Evolutionary conservation across 1,140 invertebrate genomes (phyloP).

Genomic region (Lineus longissimus): DNA sequence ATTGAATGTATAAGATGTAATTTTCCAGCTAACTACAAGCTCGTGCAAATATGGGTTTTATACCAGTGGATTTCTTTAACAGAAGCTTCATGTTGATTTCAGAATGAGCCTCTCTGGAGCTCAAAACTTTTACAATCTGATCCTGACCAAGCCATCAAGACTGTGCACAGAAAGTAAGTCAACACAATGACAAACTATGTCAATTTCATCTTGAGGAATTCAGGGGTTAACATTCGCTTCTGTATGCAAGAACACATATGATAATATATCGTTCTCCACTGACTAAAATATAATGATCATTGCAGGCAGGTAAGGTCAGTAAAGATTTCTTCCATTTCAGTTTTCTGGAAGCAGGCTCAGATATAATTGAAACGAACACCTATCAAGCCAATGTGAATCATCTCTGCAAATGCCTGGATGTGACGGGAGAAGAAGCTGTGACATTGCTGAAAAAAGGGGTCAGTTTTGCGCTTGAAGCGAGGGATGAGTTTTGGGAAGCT

Average conservation of each 20-base stretch:
- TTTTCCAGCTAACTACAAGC: no score
- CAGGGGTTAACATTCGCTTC: no score
- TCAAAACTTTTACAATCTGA: constrained; percentile 68
- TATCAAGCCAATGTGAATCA: constrained; percentile 83
- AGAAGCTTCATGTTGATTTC: neutral
- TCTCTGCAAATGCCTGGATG: constrained; percentile 66
- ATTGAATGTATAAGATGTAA: no score
- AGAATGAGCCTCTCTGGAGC: constrained; percentile 71
- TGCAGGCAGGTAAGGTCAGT: no score
- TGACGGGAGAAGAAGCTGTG: constrained; percentile 62
- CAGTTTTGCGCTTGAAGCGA: constrained; percentile 62
- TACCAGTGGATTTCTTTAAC: no score
- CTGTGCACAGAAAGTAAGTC: constrained; percentile 70
- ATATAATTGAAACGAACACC: constrained; percentile 80
- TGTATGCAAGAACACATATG: no score
- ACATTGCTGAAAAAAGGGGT: constrained; percentile 70
- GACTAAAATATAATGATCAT: no score
- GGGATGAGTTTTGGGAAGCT: constrained; percentile 24
- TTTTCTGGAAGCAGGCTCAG: constrained; percentile 67
- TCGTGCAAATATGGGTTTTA: no score
- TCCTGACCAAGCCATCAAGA: constrained; percentile 64
- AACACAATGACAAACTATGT: no score
- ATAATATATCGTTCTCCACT: no score
- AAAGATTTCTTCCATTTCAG: constrained; percentile 29
- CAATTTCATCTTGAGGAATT: no score